Conservation (phyloP, 2,113 vertebrate genomes). For the Pseudopipra pipra region DNA sequence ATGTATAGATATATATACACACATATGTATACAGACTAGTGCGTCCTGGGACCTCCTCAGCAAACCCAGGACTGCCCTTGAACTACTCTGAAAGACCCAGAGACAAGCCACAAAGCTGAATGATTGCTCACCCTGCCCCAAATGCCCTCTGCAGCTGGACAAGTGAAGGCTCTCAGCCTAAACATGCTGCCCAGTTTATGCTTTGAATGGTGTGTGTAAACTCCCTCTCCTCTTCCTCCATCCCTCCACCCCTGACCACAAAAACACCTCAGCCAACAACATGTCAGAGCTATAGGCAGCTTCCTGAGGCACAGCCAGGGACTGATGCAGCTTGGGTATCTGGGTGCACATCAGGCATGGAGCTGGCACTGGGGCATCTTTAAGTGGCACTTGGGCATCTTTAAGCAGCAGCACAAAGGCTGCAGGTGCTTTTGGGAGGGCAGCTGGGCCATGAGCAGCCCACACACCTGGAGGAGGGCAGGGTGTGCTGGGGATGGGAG, state of each 20-base stretch:
- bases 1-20: rapidly evolving
- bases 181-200: not conserved
- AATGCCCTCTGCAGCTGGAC: not conserved
- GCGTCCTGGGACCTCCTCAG: not conserved
- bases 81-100: not conserved
- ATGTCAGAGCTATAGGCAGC: not conserved
- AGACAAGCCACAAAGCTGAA: not conserved
- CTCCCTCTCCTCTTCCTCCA: not conserved
- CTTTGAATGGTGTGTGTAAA: not conserved
- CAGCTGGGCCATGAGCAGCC: not conserved
- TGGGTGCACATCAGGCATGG: rapidly evolving
- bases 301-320: rapidly evolving
- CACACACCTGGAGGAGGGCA: not conserved
- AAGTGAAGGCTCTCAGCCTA: not conserved
- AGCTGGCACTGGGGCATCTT: not conserved
- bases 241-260: rapidly evolving
- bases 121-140: not conserved
- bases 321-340: rapidly evolving
- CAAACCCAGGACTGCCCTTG: not conserved
- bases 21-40: rapidly evolving
- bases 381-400: not conserved
- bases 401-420: not conserved
- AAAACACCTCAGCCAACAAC: not conserved
- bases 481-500: not conserved
- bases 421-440: not conserved